Evolutionary conservation across 1,140 invertebrate genomes (phyloP).

Genomic region (Psilanteris sp.): DNA sequence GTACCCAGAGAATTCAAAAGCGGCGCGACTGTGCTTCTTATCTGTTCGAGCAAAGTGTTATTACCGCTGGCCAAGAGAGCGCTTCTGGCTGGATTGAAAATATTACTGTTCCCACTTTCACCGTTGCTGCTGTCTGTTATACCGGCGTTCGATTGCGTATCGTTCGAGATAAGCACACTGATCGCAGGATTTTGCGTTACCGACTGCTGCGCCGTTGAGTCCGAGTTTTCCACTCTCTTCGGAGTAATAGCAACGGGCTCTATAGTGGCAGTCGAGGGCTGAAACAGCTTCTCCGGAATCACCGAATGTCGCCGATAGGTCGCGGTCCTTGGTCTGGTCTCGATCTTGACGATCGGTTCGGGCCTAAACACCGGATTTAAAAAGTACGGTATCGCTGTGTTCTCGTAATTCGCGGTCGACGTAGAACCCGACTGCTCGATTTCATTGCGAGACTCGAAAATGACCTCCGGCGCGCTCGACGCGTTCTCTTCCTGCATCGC

Average conservation of each 20-base stretch:
- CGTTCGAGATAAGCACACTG: constrained; percentile 67
- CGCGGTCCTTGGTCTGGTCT: constrained; percentile 73
- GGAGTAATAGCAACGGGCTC: constrained; percentile 71
- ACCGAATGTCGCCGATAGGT: constrained; percentile 76
- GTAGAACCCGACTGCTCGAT: constrained; percentile 9
- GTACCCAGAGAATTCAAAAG: constrained; percentile 71
- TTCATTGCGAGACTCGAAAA: constrained; percentile 32
- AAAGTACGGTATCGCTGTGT: constrained; percentile 45
- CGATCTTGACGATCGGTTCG: constrained; percentile 41
- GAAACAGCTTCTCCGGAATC: constrained; percentile 39
- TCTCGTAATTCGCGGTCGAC: constrained; percentile 61
- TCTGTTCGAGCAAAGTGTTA: constrained; percentile 71
- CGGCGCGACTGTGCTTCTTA: constrained; percentile 77
- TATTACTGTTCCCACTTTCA: constrained; percentile 69
- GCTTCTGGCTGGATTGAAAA: constrained; percentile 74
- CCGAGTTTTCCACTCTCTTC: constrained; percentile 8
- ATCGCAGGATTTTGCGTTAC: constrained; percentile 67
- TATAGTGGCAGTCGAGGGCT: constrained; percentile 34
- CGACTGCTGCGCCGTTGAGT: constrained; percentile 39
- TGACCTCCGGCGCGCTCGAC: constrained; percentile 2
- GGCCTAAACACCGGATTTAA: constrained; percentile 26
- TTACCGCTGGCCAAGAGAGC: constrained; percentile 69
- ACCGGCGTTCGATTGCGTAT: constrained; percentile 37
- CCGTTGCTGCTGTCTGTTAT: constrained; percentile 68
- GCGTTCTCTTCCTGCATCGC: not conserved